Conservation (phyloP, 2,113 vertebrate genomes). For the Seriola rivoliana region DNA sequence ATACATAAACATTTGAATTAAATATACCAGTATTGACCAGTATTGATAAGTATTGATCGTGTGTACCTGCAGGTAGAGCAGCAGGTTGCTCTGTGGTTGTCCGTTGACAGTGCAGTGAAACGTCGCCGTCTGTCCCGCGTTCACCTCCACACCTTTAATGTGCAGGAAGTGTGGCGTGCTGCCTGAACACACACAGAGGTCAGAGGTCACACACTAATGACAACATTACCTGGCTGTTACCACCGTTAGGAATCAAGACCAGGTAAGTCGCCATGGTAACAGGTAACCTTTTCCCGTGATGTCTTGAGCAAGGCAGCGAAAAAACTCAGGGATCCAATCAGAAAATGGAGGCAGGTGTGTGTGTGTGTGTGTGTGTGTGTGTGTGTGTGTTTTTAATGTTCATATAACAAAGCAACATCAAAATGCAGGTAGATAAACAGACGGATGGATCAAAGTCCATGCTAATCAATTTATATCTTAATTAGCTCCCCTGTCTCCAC, state of each 20-base stretch:
- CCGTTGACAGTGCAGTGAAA: constrained; percentile 95
- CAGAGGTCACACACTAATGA: constrained; percentile 49
- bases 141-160: constrained; percentile 96
- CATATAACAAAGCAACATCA: constrained; percentile 53
- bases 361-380: background rate
- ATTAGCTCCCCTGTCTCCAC: constrained; percentile 74
- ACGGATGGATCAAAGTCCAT: constrained; percentile 77
- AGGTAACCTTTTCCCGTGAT: background rate
- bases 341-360: constrained; percentile 43
- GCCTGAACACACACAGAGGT: constrained; percentile 79
- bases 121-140: constrained; percentile 92
- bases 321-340: constrained; percentile 51
- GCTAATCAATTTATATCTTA: constrained; percentile 81
- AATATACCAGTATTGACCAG: too few species aligned
- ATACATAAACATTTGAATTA: too few species aligned
- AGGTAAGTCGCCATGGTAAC: background rate
- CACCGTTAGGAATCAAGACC: too few species aligned
- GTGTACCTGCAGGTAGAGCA: constrained; percentile 93
- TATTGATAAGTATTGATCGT: constrained; percentile 1
- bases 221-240: constrained; percentile 17
- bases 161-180: constrained; percentile 95
- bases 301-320: constrained; percentile 27
- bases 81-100: constrained; percentile 85
- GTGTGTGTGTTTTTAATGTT: constrained; percentile 20
- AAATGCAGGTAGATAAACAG: constrained; percentile 67